These are phyloP conservation scores for Mythimna impura DNA, from an alignment of 2,888 invertebrate species.

Conservation along the genomic window DNA sequence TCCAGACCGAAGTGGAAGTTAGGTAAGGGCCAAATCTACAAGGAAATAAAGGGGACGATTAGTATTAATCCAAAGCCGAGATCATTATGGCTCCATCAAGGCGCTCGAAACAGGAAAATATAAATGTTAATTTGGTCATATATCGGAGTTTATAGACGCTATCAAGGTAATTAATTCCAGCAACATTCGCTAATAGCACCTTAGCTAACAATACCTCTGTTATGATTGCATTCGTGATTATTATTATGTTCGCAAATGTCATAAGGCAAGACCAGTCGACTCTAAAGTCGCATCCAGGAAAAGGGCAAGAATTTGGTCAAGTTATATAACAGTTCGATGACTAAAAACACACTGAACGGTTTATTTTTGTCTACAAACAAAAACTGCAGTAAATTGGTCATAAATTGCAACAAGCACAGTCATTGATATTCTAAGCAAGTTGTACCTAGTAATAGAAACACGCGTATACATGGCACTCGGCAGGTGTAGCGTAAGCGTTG, in stretches of 20 bases:
- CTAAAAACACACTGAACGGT: constrained; percentile 4
- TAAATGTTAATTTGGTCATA: constrained; percentile 46
- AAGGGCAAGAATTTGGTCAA: not conserved
- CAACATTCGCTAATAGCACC: constrained; percentile 26
- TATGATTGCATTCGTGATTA: constrained; percentile 18
- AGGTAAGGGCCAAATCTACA: constrained; percentile 24
- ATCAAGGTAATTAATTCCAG: constrained; percentile 54
- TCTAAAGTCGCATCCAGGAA: not conserved
- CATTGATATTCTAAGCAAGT: constrained; percentile 56
- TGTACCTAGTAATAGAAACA: constrained; percentile 52
- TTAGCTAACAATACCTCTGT: constrained; percentile 11
- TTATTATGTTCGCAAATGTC: constrained; percentile 22
- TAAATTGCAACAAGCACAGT: constrained; percentile 33
- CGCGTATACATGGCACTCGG: constrained; percentile 25
- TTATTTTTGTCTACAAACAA: not conserved
- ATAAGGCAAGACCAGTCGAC: not conserved
- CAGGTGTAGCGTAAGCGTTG: constrained; percentile 57
- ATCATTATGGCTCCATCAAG: constrained; percentile 35
- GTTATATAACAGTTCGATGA: not conserved
- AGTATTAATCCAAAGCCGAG: constrained; percentile 38
- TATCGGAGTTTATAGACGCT: constrained; percentile 27
- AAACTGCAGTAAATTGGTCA: no score
- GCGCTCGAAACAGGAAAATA: constrained; percentile 57
- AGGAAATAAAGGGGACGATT: constrained; percentile 44
- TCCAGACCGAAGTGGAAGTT: constrained; percentile 12